These are phyloP conservation scores for Tychaedon coryphoeus DNA, from an alignment of 2,113 vertebrate genomes.

Conservation along the genomic window DNA sequence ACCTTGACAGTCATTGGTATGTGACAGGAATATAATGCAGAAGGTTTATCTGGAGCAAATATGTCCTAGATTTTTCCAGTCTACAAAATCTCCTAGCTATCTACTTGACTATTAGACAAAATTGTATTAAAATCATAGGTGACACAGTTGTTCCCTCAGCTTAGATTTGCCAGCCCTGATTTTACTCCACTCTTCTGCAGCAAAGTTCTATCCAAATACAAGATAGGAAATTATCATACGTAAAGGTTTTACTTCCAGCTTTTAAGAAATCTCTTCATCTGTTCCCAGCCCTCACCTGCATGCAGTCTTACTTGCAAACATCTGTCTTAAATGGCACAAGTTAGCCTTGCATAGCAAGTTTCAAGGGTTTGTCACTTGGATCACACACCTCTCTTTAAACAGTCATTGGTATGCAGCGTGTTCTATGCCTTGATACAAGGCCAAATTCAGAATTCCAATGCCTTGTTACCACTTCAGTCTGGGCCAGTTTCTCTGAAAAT, in stretches of 20 bases:
- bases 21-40: constrained; percentile 2
- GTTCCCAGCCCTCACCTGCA: background rate
- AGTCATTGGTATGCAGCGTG: background rate
- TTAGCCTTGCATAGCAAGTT: background rate
- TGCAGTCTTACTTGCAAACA: background rate
- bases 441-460: background rate
- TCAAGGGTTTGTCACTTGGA: background rate
- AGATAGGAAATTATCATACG: background rate
- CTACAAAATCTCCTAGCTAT: background rate
- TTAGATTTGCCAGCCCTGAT: background rate
- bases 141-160: background rate
- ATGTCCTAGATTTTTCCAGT: background rate
- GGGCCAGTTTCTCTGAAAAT: background rate
- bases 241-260: background rate
- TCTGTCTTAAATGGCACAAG: background rate
- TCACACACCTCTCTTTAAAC: background rate
- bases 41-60: background rate
- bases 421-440: background rate
- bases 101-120: background rate
- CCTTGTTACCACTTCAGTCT: background rate
- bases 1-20: background rate
- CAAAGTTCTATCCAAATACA: background rate
- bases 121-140: background rate
- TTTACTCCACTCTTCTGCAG: background rate
- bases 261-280: background rate